A percentile compares a stretch with the other conserved stretches of the same genome.
Evolutionary conservation across 2,113 vertebrate species (phyloP).

Genomic region (Erpornis zantholeuca): DNA sequence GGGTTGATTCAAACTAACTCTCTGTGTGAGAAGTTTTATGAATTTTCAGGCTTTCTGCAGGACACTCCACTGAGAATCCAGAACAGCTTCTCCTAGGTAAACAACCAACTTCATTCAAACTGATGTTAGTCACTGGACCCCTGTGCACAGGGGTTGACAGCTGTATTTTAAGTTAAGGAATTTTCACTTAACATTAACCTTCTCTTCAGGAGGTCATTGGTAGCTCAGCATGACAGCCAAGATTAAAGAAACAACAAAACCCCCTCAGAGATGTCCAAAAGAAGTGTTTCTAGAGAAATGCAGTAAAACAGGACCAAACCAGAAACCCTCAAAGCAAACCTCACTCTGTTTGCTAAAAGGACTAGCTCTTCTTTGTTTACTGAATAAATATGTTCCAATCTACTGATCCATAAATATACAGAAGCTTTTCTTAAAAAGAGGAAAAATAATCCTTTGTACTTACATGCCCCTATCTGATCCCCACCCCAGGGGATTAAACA

Average conservation of each 20-base stretch:
- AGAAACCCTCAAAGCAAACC: neutral
- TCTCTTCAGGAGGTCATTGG: neutral
- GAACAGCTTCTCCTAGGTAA: neutral
- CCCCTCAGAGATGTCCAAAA: neutral
- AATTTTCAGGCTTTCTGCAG: neutral
- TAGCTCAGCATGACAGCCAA: neutral
- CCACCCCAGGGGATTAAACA: neutral
- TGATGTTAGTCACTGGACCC: neutral
- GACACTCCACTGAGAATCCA: neutral
- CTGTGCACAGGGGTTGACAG: neutral
- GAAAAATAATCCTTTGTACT: conserved; percentile 31
- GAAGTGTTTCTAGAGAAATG: neutral
- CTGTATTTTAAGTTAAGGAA: neutral
- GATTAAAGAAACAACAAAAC: neutral
- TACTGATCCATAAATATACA: conserved; percentile 4
- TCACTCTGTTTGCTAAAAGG: neutral
- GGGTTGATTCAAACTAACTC: neutral
- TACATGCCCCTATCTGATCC: neutral
- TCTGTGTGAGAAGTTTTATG: neutral
- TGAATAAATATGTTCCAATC: conserved; percentile 5
- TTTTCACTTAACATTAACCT: neutral
- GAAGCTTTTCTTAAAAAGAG: neutral
- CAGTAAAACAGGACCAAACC: neutral
- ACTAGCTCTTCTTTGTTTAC: neutral
- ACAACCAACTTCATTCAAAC: neutral